Conservation (phyloP, 2,888 invertebrate genomes). For the Platerodrilus igneus region DNA sequence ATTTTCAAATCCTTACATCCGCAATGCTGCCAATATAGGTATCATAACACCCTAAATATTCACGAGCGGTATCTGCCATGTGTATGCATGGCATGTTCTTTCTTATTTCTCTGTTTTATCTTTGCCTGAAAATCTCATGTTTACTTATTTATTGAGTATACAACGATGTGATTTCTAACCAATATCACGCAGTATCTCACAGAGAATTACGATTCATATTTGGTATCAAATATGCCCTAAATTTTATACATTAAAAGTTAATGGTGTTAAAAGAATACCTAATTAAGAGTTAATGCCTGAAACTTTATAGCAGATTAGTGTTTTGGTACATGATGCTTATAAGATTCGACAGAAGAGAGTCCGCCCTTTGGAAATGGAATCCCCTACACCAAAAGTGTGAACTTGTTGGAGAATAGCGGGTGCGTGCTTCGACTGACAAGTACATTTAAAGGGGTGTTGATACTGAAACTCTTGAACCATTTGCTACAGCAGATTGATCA, state of each 20-base stretch:
- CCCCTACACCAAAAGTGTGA: slow-evolving; percentile 36
- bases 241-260: no score
- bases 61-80: slow-evolving; percentile 42
- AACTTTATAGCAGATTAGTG: slow-evolving; percentile 23
- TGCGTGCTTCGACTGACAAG: slow-evolving; percentile 41
- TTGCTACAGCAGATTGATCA: slow-evolving; percentile 35
- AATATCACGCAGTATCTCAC: no score
- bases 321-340: slow-evolving; percentile 21
- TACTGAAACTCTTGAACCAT: slow-evolving; percentile 29
- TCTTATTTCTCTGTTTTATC: slow-evolving; percentile 36
- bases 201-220: no score
- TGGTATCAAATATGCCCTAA: no score
- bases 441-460: slow-evolving; percentile 30
- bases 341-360: slow-evolving; percentile 13
- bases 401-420: slow-evolving; percentile 43
- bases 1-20: slow-evolving; percentile 35
- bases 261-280: slow-evolving; percentile 15
- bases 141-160: slow-evolving; percentile 28
- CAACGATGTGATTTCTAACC: slow-evolving; percentile 12
- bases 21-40: slow-evolving; percentile 36
- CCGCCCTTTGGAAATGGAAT: slow-evolving; percentile 15
- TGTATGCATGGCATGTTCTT: slow-evolving; percentile 39
- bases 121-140: slow-evolving; percentile 38
- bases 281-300: slow-evolving; percentile 17
- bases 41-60: slow-evolving; percentile 47